Percentiles rank a stretch among this genome's conserved stretches.
Conservation (phyloP, 1,140 invertebrate species). For the Drosophila santomea region DNA sequence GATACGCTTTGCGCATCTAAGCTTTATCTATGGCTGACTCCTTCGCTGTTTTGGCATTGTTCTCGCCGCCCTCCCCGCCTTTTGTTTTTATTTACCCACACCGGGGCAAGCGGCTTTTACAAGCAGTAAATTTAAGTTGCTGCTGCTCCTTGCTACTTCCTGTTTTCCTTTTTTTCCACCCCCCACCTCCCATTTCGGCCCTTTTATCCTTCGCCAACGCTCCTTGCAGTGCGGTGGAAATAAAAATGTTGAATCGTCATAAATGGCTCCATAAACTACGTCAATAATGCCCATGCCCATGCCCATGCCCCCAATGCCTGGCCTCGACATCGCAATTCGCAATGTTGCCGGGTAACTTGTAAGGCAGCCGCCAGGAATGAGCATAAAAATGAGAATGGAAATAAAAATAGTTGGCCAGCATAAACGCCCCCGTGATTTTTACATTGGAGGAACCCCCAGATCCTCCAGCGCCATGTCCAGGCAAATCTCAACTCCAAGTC, state of each 20-base stretch:
- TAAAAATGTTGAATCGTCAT: conserved; percentile 83
- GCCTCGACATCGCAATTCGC: conserved; percentile 44
- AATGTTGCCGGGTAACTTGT: conserved; percentile 61
- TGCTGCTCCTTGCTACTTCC: conserved; percentile 15
- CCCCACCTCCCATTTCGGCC: no score
- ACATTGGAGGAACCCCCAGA: conserved; percentile 55
- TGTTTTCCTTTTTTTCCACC: neutral
- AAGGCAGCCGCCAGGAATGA: conserved; percentile 61
- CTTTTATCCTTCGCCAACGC: neutral
- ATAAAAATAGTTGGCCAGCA: conserved; percentile 80
- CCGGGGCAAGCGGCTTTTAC: conserved; percentile 60
- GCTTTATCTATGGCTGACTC: conserved; percentile 70
- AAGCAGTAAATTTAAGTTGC: conserved; percentile 79
- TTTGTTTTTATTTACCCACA: conserved; percentile 78
- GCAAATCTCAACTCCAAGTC: conserved; percentile 13
- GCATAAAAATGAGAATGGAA: conserved; percentile 68
- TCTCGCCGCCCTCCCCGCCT: conserved; percentile 35
- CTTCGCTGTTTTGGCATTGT: conserved; percentile 77
- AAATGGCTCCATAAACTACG: conserved; percentile 83
- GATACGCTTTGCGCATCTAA: conserved; percentile 78
- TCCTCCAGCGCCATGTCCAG: conserved; percentile 20
- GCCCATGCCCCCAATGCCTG: conserved; percentile 27
- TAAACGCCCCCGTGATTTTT: conserved; percentile 81
- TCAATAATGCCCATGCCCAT: conserved; percentile 57
- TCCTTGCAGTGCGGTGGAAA: conserved; percentile 71